Evolutionary conservation across 1,140 invertebrate species (phyloP).

Genomic region (Archegozetes longisetosus): DNA sequence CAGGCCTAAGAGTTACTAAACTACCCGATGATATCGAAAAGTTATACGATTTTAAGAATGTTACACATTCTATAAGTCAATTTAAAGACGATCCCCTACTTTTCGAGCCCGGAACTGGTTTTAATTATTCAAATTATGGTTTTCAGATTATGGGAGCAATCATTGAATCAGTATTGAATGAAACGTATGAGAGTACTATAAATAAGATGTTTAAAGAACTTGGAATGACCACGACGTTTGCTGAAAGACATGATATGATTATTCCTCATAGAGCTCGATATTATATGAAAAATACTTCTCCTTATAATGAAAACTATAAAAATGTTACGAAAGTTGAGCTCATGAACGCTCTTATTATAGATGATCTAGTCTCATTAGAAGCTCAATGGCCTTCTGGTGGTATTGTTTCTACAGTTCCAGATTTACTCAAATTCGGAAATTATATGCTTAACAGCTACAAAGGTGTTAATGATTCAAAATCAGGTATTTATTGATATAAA

Average conservation of each 20-base stretch:
- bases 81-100: conserved; percentile 1
- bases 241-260: background rate
- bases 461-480: background rate
- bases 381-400: background rate
- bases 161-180: background rate
- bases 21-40: background rate
- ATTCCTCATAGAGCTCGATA: background rate
- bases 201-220: background rate
- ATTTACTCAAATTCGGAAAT: background rate
- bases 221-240: background rate
- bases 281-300: background rate
- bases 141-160: background rate
- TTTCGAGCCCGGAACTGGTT: conserved; percentile 3
- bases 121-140: conserved; percentile 12
- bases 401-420: background rate
- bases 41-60: background rate
- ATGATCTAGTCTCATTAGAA: background rate
- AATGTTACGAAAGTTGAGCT: background rate
- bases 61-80: background rate
- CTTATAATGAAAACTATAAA: background rate
- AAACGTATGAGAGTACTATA: background rate
- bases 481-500: too few species aligned
- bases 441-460: background rate
- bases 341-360: background rate
- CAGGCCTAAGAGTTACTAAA: background rate